phyloP scores from a whole-genome alignment of 2,797 vertebrate genomes.

The Mormyrops attenuatus region DNA sequence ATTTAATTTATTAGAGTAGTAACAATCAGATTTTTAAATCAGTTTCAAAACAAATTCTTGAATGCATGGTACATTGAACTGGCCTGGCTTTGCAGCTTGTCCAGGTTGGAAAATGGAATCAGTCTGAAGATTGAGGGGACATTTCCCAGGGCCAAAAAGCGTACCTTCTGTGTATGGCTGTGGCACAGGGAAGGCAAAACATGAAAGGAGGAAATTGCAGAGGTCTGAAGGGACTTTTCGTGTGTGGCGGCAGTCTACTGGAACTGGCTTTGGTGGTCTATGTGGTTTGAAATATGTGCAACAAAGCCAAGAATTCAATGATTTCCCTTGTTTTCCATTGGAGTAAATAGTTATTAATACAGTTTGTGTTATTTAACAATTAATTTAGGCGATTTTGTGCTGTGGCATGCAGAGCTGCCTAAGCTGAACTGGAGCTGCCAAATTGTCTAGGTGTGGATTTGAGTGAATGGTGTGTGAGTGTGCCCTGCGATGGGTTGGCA shows the following conservation, averaged over 20 bases:
- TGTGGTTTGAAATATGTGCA: neutral
- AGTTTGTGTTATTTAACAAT: neutral
- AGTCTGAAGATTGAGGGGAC: neutral
- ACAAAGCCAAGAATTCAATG: neutral
- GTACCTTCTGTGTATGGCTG: neutral
- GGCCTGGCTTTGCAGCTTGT: neutral
- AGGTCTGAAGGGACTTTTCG: neutral
- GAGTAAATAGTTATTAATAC: neutral
- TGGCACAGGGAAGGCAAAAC: neutral
- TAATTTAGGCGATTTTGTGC: neutral
- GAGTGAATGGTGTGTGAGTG: neutral
- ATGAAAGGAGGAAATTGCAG: neutral
- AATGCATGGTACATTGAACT: neutral
- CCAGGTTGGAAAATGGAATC: neutral
- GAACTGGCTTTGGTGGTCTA: neutral
- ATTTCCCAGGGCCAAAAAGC: neutral
- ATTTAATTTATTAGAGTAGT: neutral
- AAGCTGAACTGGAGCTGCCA: neutral
- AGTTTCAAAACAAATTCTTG: neutral
- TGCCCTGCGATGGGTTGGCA: neutral
- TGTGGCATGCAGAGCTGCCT: neutral
- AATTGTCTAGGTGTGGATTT: neutral
- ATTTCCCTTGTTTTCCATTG: neutral
- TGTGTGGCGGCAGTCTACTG: neutral
- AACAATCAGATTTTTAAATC: neutral